Evolutionary conservation across 2,888 invertebrate genomes (phyloP).

Genomic region (Piscicola geometra): DNA sequence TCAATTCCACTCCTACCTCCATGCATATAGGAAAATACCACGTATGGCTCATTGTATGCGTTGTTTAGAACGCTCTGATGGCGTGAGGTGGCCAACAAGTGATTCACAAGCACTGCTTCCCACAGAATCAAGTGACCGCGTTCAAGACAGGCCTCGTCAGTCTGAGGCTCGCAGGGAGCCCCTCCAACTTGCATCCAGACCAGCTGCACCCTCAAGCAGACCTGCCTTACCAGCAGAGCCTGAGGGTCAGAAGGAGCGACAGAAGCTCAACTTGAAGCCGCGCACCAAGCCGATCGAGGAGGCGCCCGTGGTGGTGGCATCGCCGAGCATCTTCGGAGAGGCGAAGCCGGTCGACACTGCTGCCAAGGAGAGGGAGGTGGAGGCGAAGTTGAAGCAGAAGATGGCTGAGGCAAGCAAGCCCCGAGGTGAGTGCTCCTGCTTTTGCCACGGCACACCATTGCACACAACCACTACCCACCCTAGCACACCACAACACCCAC

Average conservation of each 20-base stretch:
- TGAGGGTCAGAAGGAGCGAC: conserved; percentile 61
- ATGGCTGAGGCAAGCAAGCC: background rate
- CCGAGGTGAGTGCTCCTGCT: background rate
- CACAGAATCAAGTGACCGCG: background rate
- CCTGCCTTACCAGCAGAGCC: background rate
- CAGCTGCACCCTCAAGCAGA: background rate
- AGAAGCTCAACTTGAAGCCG: conserved; percentile 73
- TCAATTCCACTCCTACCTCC: background rate
- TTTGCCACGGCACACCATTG: no score
- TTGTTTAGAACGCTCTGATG: background rate
- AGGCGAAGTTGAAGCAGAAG: conserved; percentile 66
- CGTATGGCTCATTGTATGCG: no score
- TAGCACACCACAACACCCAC: no score
- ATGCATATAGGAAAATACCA: background rate
- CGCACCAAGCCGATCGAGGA: conserved; percentile 70
- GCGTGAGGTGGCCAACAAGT: background rate
- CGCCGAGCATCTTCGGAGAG: conserved; percentile 79
- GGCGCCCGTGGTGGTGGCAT: conserved; percentile 43
- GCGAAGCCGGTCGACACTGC: conserved; percentile 92
- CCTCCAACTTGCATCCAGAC: no score
- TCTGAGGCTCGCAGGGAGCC: background rate
- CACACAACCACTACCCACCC: no score
- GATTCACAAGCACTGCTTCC: background rate
- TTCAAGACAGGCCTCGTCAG: background rate
- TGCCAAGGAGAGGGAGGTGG: conserved; percentile 82